phyloP scores from a whole-genome alignment of 2,797 vertebrate species.

The Mus spretus region DNA sequence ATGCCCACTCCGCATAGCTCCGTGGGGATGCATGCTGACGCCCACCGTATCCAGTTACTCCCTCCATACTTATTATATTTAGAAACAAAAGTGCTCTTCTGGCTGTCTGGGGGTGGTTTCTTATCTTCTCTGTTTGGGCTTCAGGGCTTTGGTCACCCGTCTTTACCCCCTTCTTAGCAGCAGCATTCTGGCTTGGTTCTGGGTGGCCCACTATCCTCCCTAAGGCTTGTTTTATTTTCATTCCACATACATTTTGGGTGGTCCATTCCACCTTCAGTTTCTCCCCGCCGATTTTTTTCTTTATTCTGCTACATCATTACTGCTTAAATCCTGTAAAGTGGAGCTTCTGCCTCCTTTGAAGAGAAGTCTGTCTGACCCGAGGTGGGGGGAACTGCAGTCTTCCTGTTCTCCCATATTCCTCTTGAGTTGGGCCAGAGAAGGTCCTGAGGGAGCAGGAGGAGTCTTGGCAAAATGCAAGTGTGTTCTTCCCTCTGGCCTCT shows the following conservation, averaged over 20 bases:
- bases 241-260: conserved; percentile 26
- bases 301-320: conserved; percentile 77
- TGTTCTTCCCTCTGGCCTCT: conserved; percentile 92
- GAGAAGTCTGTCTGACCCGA: conserved; percentile 78
- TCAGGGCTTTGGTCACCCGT: conserved; percentile 44
- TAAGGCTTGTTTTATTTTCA: background rate
- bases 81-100: conserved; percentile 43
- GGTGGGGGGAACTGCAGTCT: conserved; percentile 81
- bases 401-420: conserved; percentile 80
- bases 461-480: conserved; percentile 92
- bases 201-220: background rate
- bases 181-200: conserved; percentile 68
- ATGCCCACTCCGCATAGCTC: no score
- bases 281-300: conserved; percentile 43
- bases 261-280: conserved; percentile 71
- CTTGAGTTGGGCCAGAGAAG: conserved; percentile 94
- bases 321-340: conserved; percentile 44
- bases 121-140: conserved; percentile 70
- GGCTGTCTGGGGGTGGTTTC: conserved; percentile 42
- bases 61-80: conserved; percentile 60
- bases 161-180: conserved; percentile 68
- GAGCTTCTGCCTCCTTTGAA: conserved; percentile 83
- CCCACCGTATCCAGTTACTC: conserved; percentile 63
- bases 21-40: background rate
- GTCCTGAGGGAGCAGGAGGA: conserved; percentile 92